phyloP scores from a whole-genome alignment of 2,797 vertebrate genomes.

The Discoglossus pictus region DNA sequence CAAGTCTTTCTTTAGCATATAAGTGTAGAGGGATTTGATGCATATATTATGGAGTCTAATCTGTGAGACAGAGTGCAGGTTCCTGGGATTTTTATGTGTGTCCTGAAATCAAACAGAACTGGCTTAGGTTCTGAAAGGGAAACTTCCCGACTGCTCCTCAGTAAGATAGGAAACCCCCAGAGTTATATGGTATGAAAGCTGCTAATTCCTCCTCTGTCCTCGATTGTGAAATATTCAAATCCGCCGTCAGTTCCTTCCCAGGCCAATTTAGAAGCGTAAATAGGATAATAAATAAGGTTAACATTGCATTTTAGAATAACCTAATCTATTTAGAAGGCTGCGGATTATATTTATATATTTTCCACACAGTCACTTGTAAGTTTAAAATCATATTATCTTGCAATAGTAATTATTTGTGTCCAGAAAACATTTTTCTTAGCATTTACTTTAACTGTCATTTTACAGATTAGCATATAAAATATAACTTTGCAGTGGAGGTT shows the following conservation, averaged over 20 bases:
- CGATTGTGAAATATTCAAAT: slow-evolving; percentile 46
- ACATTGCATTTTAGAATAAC: slow-evolving; percentile 18
- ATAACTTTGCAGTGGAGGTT: too few species aligned
- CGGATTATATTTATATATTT: not conserved
- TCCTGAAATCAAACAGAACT: slow-evolving; percentile 43
- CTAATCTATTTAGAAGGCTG: slow-evolving; percentile 25
- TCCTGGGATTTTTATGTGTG: slow-evolving; percentile 30
- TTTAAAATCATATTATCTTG: too few species aligned
- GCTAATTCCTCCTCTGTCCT: slow-evolving; percentile 44
- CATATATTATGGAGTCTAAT: slow-evolving; percentile 46
- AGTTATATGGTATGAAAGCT: slow-evolving; percentile 44
- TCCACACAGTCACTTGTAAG: too few species aligned
- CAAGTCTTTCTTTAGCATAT: slow-evolving; percentile 31
- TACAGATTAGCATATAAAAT: too few species aligned
- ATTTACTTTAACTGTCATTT: too few species aligned
- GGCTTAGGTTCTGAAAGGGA: slow-evolving; percentile 47
- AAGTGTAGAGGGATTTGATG: slow-evolving; percentile 30
- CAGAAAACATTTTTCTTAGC: too few species aligned
- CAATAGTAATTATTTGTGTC: too few species aligned
- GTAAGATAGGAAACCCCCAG: slow-evolving; percentile 46
- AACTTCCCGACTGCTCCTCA: slow-evolving; percentile 21
- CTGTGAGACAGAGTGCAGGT: slow-evolving; percentile 31
- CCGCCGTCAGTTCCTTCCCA: slow-evolving; percentile 42
- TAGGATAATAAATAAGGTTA: slow-evolving; percentile 50
- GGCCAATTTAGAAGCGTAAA: slow-evolving; percentile 50